Evolutionary conservation across 37 sponge, comb jelly and placozoan species (phyloP), one percentile per base, ranked within the genome.

Genomic region (Ephydatia muelleri): DNA sequence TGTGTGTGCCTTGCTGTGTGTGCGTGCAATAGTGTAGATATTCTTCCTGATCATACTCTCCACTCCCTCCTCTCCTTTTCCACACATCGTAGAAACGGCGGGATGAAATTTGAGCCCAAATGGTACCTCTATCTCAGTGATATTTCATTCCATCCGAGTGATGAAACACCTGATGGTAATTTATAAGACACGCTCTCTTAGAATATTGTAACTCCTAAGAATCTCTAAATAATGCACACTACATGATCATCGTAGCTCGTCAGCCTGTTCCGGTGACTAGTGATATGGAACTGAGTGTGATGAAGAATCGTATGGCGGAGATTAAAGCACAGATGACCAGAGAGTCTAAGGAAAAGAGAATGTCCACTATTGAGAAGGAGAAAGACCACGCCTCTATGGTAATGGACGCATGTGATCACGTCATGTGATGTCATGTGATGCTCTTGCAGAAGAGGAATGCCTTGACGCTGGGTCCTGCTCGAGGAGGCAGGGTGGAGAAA

Each of bases 101-200:
- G 80, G 19, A 72, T 87, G 47, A 93, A 93, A 84, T 84, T 90
- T 76, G 96, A 95, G 30, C 84, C 83, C 57, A 95, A 95, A 65
- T 95, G 96, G 96, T 92, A 87, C 68, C 71, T 95, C 5, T 91
- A 93, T 25, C 91, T 95, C 27, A 34, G 76, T 32, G 88, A 95
- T 27, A 75, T 92, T n/a, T 25, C 36, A 26, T 92, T 95, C 72
- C 76, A 87, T 34, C 90, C 90, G 0, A 76, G 81, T 25, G 90
- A 84, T 16, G 85, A 80, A 8, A 37, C 3, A 25, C 25, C 47
- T 39, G 87, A 80, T 74, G 81, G 81, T 87, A 49, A 22, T 9
- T 33, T 13, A 71, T 71, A 71, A 26, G 1, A 71, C 5, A 1
- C 31, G 1, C 31, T 13, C 25, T 33, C 66, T 22, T 65, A 65